Evolutionary conservation across 2,797 vertebrate species (phyloP), one percentile per base, ranked within the genome.

Genomic region (Selene dorsalis): DNA sequence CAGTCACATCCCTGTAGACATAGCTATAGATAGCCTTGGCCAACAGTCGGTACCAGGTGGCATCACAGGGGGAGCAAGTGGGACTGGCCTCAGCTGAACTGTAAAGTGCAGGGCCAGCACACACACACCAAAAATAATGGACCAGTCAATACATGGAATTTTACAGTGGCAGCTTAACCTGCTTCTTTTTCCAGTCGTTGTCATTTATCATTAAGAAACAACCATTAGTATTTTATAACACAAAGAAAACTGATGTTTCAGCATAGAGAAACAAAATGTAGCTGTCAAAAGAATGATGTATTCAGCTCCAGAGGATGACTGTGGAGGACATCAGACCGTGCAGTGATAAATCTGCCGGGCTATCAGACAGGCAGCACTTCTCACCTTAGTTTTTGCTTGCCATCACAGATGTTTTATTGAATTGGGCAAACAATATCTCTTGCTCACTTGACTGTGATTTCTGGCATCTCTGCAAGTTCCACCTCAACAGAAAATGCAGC

Each of bases 11-110:
- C 63, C 77, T n/a, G 69, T 59, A 47, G 80, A 77, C 28, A 6
- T 57, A 26, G 61, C 82, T 87, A 87, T 84, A 79, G 75, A 90
- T 91, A 87, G 84, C 43, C 56, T 85, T 89, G 88, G 90, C 81
- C 3, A 30, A 17, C 53, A 53, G 30, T 82, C 55, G 20, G 55
- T 14, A 56, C 71, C 91, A 91, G 87, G 87, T 91, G 89, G 84
- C 82, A 39, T 84, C 86, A 83, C 86, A 81, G 75, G 52, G 75
- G 77, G 24, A 78, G 64, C 59, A 74, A 80, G 81, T 10, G 2
- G 35, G 74, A 75, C 61, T 64, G 58, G 65, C 66, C 35, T 87
- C 57, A 32, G 18, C 11, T 79, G 58, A 73, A 75, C 53, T 60
- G 71, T 20, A 77, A 71, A 64, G 17, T 75, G 71, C 43, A 39